Conservation (phyloP, 2,113 vertebrate species). For the Sapajus apella region DNA sequence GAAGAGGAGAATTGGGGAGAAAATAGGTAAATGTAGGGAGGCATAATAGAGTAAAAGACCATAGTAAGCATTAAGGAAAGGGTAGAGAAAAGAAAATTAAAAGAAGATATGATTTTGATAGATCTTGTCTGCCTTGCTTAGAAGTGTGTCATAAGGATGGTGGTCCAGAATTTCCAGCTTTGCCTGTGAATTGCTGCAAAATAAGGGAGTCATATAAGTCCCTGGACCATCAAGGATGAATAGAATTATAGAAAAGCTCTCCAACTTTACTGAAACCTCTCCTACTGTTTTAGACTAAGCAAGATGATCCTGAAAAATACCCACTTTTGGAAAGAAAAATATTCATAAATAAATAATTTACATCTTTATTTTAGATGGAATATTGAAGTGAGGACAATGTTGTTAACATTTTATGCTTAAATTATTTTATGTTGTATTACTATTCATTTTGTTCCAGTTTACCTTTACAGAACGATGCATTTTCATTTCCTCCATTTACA, state of each 20-base stretch:
- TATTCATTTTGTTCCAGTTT: slow-evolving; percentile 18
- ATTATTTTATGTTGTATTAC: slow-evolving; percentile 8
- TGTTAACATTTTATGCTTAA: neutral
- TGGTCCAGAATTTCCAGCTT: neutral
- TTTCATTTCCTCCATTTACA: slow-evolving; percentile 63
- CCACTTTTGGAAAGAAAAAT: slow-evolving; percentile 9
- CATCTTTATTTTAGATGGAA: neutral
- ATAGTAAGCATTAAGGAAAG: neutral
- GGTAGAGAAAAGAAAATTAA: neutral
- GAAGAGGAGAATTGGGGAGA: neutral
- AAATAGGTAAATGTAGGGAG: neutral
- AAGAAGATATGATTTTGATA: neutral
- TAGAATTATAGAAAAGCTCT: neutral
- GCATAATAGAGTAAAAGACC: neutral
- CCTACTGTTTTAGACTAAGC: neutral
- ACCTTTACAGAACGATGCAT: slow-evolving; percentile 31
- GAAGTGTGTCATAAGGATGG: neutral
- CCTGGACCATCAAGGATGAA: neutral
- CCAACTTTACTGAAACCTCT: neutral
- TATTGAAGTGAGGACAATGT: neutral
- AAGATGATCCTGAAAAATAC: neutral
- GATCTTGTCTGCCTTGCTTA: neutral
- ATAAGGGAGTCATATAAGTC: neutral
- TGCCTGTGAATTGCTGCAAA: neutral
- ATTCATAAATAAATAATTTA: neutral